Percentiles rank a stretch among this genome's conserved stretches.
Evolutionary conservation across 2,888 invertebrate species (phyloP).

Genomic region (Syrphus vitripennis): DNA sequence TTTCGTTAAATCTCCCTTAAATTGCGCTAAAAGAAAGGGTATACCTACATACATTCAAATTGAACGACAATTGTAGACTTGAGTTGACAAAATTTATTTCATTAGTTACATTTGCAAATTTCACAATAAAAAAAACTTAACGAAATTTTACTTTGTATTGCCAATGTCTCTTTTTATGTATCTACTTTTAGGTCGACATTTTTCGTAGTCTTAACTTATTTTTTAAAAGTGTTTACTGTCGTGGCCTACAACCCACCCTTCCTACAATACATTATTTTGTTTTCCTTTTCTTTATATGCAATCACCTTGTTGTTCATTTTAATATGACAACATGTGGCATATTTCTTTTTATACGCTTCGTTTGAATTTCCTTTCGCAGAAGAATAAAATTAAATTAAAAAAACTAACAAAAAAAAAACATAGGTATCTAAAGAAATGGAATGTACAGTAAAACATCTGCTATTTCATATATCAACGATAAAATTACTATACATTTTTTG

Average conservation of each 20-base stretch:
- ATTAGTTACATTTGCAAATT: too few species aligned
- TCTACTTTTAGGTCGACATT: too few species aligned
- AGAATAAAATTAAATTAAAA: not conserved
- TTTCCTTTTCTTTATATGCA: not conserved
- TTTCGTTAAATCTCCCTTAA: too few species aligned
- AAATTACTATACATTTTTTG: not conserved
- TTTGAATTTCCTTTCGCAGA: not conserved
- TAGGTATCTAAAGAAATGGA: conserved; percentile 5
- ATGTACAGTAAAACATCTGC: conserved; percentile 31
- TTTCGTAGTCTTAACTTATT: not conserved
- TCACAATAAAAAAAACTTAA: too few species aligned
- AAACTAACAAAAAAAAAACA: not conserved
- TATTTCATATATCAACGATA: conserved; percentile 6
- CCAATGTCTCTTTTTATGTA: too few species aligned
- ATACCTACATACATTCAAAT: too few species aligned
- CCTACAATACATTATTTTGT: not conserved
- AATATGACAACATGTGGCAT: not conserved
- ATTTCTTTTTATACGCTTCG: conserved; percentile 10
- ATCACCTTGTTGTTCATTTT: not conserved
- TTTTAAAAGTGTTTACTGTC: not conserved
- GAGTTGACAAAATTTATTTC: too few species aligned
- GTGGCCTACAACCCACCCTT: not conserved
- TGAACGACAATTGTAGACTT: too few species aligned
- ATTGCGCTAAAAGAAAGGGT: too few species aligned
- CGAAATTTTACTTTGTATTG: too few species aligned